A percentile compares a stretch with the other conserved stretches of the same genome.
These are phyloP conservation scores for Marronus borbonicus DNA, from an alignment of 2,888 invertebrate genomes.

Conservation along the genomic window DNA sequence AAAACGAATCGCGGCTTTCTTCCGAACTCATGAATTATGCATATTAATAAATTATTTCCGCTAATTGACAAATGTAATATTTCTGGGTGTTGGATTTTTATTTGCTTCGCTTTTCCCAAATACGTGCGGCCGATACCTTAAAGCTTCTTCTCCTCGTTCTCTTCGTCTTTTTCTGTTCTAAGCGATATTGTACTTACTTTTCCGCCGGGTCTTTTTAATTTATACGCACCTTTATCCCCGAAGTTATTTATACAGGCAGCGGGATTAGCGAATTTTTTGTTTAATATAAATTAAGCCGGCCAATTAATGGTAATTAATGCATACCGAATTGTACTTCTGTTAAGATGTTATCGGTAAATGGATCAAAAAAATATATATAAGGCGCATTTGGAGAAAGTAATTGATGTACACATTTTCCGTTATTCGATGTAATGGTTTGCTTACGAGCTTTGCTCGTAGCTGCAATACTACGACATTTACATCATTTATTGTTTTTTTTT, in stretches of 20 bases:
- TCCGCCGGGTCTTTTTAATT: slow-evolving; percentile 15
- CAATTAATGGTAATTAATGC: slow-evolving; percentile 46
- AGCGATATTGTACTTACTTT: neutral
- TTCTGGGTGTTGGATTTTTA: slow-evolving; percentile 18
- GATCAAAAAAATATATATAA: neutral
- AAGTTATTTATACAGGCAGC: slow-evolving; percentile 33
- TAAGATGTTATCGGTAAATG: neutral
- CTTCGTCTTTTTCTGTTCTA: neutral
- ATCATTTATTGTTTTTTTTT: too few relatives aligned
- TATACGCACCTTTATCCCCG: slow-evolving; percentile 32
- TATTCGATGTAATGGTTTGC: too few relatives aligned
- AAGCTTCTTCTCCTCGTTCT: slow-evolving; percentile 1
- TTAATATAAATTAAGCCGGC: slow-evolving; percentile 41
- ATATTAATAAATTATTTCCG: slow-evolving; percentile 36
- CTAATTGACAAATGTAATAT: slow-evolving; percentile 37
- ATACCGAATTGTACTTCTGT: slow-evolving; percentile 20
- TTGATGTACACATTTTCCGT: too few relatives aligned
- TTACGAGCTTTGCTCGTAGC: too few relatives aligned
- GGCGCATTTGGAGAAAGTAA: too few relatives aligned
- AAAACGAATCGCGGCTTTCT: slow-evolving; percentile 23
- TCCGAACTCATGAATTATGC: slow-evolving; percentile 38
- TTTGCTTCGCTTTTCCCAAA: slow-evolving; percentile 16
- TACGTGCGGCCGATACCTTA: neutral
- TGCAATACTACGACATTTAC: too few relatives aligned
- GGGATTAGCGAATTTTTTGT: slow-evolving; percentile 40